Evolutionary conservation across 2,797 vertebrate species (phyloP), one percentile per base, ranked within the genome.

Genomic region (Acipenser oxyrinchus): DNA sequence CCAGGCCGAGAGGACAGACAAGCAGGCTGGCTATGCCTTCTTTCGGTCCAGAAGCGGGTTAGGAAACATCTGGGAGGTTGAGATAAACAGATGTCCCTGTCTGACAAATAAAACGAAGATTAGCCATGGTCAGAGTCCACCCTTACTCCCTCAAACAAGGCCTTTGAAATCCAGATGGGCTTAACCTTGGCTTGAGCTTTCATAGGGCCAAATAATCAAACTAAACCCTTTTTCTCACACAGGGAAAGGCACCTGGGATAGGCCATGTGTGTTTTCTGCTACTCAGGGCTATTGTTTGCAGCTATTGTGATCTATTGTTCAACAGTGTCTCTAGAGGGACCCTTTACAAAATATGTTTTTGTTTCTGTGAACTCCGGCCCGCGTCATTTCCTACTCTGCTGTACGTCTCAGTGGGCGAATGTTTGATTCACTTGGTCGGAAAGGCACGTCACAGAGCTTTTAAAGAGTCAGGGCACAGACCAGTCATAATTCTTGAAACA

Each of bases 21-120:
- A 86, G 80, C 80, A 76, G 13, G 58, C 74, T 75, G 78, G 78
- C 75, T 49, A 15, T 23, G 70, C 69, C 72, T 74, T 73, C 74
- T 71, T 74, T 72, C 76, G 75, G 75, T 80, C 79, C 83, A 82
- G 82, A 81, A 82, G 80, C 83, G 78, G 83, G 81, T 84, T 86
- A 91, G 90, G 90, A 91, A 91, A 91, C 90, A 91, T 91, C 90
- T 91, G 90, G 86, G 82, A 75, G 80, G 77, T 76, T 77, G 74
- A 81, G 83, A 77, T 80, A 83, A 88, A 84, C 88, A 91, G 90
- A 91, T 91, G 88, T 86, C 78, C 73, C 77, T 76, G 79, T 79
- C 80, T 85, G 89, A 91, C 90, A 89, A 89, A 65, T 64, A 23
- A 51, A 64, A 60, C 2, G 48, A 79, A 80, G 74, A 70, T 63